Evolutionary conservation across 1,140 invertebrate genomes (phyloP), one percentile per base, ranked within the genome.

Genomic region (Calephelis nemesis): DNA sequence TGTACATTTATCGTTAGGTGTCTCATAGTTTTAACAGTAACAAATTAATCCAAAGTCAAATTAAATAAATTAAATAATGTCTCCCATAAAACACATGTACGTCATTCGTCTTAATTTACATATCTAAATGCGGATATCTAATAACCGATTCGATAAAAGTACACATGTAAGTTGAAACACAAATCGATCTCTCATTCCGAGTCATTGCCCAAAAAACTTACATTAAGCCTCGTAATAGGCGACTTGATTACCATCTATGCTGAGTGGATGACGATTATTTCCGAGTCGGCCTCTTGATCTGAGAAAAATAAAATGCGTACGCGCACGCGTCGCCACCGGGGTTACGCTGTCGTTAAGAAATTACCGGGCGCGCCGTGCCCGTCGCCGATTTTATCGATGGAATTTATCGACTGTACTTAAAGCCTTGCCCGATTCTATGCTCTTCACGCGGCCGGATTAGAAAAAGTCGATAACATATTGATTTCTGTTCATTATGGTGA

Each of bases 321-420:
- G 87, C 86, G 88, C 85, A 89, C 86, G 88, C 84, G 86, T 88
- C 82, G 88, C 88, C 86, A 91, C 88, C 83, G 86, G 54, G 75
- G 88, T 91, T 91, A 91, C 88, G 88, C 88, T 82, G 87, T 85
- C 84, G 85, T 88, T 88, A 88, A 86, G 84, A 84, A 86, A 88
- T 90, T 89, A 90, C 84, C 81, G 82, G 70, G 77, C 83, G 78
- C 78, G 81, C 81, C 69, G 79, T 75, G 77, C 78, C 82, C 83
- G 84, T 84, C 82, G 81, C 85, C 84, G 88, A 91, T 91, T 90
- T 91, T 90, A 91, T 91, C 88, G 87, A 88, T 85, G 83, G 85
- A 88, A 89, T 91, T 91, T 91, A 91, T 90, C 82, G 88, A 82
- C 81, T 78, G 84, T 79, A 87, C 81, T 83, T 79, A 72, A 65